Evolutionary conservation across 2,888 invertebrate species (phyloP), one percentile per base, ranked within the genome.

Genomic region (Deilephila porcellus): DNA sequence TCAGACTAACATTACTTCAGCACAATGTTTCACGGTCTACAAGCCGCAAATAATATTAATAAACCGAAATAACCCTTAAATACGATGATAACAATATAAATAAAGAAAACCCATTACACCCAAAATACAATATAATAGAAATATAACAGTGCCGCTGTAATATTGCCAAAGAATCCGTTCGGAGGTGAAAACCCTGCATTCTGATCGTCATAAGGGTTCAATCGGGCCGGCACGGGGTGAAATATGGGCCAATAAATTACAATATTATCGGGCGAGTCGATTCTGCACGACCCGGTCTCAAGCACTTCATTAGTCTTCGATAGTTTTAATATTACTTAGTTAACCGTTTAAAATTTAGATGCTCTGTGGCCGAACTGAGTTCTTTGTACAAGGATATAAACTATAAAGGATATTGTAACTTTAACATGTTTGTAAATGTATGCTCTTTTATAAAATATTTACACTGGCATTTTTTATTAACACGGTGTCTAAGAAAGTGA

Each of bases 201-300:
- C 72, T 32, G 82, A 81, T 85, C 85, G 83, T 87, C 89, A 86
- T 82, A 79, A 84, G 84, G 84, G 85, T 86, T 87, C 84, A 85
- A 60, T 76, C 80, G 81, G 85, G 86, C 81, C 80, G 83, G 77
- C 77, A 82, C 83, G 79, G 81, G 77, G 85, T 88, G 89, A 90
- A 87, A 88, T 90, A 90, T 90, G 83, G 83, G 75, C 81, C 86
- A 84, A 90, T 90, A 90, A 90, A 90, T 90, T 86, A 88, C 83
- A 83, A 83, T 82, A 86, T 88, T 88, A 90, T 89, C 86, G 85
- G 87, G 84, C 81, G 82, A 80, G 80, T 85, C 86, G 83, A 85
- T 87, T 86, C 83, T 81, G 81, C 81, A 79, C 78, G 72, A 74
- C 75, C 77, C 77, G 78, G 75, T 77, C 75, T 78, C 81, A 77